Percentiles rank a stretch among this genome's conserved stretches.
Evolutionary conservation across 2,113 vertebrate species (phyloP).

Genomic region (Phylloscopus trochilus): DNA sequence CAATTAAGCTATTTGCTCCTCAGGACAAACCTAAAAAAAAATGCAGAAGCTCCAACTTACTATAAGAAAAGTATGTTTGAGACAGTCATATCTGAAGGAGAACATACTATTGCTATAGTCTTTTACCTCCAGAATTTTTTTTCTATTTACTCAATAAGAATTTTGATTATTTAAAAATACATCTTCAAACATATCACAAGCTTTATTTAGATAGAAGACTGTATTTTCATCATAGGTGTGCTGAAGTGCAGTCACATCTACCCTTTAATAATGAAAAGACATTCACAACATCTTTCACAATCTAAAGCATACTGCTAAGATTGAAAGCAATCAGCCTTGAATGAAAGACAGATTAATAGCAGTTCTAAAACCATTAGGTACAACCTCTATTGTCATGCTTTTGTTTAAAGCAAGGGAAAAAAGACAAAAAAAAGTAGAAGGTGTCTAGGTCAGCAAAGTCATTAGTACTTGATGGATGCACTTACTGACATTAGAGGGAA

Average conservation of each 20-base stretch:
- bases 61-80: neutral
- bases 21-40: neutral
- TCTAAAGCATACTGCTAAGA: neutral
- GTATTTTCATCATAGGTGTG: neutral
- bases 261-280: neutral
- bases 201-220: neutral
- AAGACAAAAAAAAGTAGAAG: neutral
- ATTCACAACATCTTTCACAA: neutral
- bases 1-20: neutral
- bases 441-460: slow-evolving; percentile 39
- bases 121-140: neutral
- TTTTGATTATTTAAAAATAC: neutral
- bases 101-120: neutral
- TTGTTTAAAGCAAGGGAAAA: slow-evolving; percentile 33
- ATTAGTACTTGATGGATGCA: slow-evolving; percentile 44
- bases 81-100: neutral
- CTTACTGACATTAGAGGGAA: slow-evolving; percentile 2
- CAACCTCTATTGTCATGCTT: slow-evolving; percentile 3
- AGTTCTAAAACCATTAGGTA: slow-evolving; percentile 34
- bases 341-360: slow-evolving; percentile 37
- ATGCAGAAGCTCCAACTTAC: neutral
- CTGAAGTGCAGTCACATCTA: neutral
- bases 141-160: neutral
- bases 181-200: neutral
- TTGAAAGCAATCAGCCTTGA: slow-evolving; percentile 39